Evolutionary conservation across 2,797 vertebrate species (phyloP).

Genomic region (Hozukius guyotensis): DNA sequence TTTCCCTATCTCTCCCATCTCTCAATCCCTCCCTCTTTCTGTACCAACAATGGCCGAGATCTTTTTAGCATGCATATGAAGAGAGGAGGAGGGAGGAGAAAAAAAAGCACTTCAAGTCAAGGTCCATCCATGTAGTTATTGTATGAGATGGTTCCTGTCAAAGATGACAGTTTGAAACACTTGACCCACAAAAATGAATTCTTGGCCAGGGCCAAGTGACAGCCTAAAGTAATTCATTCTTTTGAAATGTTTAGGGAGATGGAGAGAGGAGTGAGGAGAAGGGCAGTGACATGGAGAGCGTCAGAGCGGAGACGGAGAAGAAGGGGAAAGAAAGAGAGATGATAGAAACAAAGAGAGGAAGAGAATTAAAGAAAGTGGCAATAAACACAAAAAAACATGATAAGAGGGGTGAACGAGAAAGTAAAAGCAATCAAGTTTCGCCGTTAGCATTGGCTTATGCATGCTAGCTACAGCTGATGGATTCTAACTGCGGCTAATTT

Average conservation of each 20-base stretch:
- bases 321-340: constrained; percentile 24
- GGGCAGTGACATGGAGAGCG: constrained; percentile 63
- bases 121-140: constrained; percentile 82
- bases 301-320: constrained; percentile 66
- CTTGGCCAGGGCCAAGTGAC: constrained; percentile 81
- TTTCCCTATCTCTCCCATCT: constrained; percentile 11
- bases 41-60: constrained; percentile 55
- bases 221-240: constrained; percentile 83
- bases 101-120: constrained; percentile 73
- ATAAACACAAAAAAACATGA: neutral
- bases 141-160: constrained; percentile 84
- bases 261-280: constrained; percentile 68
- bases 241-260: constrained; percentile 77
- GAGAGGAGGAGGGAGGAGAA: constrained; percentile 6
- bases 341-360: constrained; percentile 33
- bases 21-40: constrained; percentile 19
- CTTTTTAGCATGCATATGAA: constrained; percentile 75
- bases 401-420: neutral
- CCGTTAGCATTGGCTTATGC: neutral
- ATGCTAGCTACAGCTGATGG: neutral
- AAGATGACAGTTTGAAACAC: constrained; percentile 85
- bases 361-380: neutral
- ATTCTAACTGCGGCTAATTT: neutral
- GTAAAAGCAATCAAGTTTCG: neutral
- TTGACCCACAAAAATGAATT: constrained; percentile 87